Evolutionary conservation across 2,797 vertebrate genomes (phyloP), one percentile per base, ranked within the genome.

Genomic region (Pangasius macronema): DNA sequence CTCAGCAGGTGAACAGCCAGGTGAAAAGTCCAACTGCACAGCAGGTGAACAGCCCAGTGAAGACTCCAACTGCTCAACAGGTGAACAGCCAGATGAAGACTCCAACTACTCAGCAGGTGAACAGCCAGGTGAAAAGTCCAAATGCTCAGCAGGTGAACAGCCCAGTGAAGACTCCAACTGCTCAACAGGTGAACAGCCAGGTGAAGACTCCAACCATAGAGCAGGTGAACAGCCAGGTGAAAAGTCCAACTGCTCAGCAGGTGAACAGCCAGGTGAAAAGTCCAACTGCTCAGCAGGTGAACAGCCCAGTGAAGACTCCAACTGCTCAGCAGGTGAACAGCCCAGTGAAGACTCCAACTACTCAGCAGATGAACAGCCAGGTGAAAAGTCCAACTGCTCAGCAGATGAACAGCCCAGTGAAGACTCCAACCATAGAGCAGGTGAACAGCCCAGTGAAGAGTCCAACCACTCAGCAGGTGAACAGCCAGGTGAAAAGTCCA

Each of bases 201-300:
- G 75, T 55, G 10, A 87, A 87, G 63, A 68, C n/a, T 33, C 67
- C 46, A 36, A 36, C 36, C 36, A n/a, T n/a, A n/a, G n/a, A n/a
- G n/a, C n/a, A n/a, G n/a, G n/a, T n/a, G n/a, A n/a, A n/a, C 22
- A 76, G 13, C 3, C 51, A 2, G 3, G 53, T 65, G 27, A n/a
- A 63, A 24, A 30, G 8, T 22, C 39, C 59, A 1, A 49, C 42
- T 3, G 0, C 27, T 1, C 63, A 65, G 13, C 33, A 83, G 16
- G 14, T 65, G 63, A 83, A 10, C 27, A 65, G 5, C 1, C 65
- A 11, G 13, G n/a, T 36, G 9, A 70, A 70, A 6, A 16, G n/a
- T 42, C 46, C 75, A 18, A 18, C 75, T 16, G 0, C 49, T 0
- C 27, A 68, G 5, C 46, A 82, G 11, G 24, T 27, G 72, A 79